Conservation (phyloP, 2,797 vertebrate genomes). For the Arvicola amphibius region DNA sequence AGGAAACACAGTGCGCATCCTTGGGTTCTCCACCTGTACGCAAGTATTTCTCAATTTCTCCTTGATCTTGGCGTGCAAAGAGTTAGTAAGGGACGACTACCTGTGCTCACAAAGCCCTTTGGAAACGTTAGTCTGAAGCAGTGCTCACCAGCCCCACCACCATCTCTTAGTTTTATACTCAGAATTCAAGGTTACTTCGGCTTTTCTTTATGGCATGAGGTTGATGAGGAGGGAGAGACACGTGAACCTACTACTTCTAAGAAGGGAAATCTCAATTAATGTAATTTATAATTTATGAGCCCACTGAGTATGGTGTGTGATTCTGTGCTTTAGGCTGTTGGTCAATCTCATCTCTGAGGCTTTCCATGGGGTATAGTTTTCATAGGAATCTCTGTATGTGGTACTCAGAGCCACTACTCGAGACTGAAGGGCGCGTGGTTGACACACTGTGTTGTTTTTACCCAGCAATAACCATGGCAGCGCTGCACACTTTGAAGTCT, state of each 20-base stretch:
- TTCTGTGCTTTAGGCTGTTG: background rate
- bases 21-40: constrained; percentile 91
- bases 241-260: background rate
- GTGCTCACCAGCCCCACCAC: background rate
- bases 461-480: constrained; percentile 88
- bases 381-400: background rate
- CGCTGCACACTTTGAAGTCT: constrained; percentile 90
- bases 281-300: background rate
- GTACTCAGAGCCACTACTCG: background rate
- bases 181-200: background rate
- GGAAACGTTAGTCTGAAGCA: background rate
- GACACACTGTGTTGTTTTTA: constrained; percentile 21
- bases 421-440: background rate
- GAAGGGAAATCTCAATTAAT: background rate
- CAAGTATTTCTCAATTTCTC: constrained; percentile 77
- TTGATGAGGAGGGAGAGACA: background rate
- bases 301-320: background rate
- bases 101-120: background rate
- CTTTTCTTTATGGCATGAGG: background rate
- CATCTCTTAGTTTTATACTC: background rate
- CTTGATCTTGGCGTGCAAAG: background rate
- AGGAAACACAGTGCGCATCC: constrained; percentile 90
- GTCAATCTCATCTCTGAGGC: background rate
- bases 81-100: background rate
- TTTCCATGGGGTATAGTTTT: background rate